Base-by-base conservation (phyloP, 2,113 vertebrate species). In the Dasyornis broadbenti region DNA sequence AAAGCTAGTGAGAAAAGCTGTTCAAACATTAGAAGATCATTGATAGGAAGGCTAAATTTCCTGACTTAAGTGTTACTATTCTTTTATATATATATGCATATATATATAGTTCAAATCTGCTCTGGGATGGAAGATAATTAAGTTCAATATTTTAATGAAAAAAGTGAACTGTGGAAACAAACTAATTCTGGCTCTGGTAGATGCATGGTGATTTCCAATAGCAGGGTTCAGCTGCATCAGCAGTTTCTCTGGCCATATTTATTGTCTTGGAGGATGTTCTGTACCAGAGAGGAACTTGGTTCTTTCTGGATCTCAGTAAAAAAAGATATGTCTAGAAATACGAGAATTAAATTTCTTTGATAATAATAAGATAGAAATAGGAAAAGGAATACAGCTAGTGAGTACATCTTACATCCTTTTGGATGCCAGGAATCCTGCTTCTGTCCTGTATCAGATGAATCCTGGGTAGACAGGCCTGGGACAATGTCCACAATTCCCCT, bases 201-300 rank as follows among this genome's bases (percentile, higher is more conserved):
- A 31, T 49, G 22, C 61, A 30, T 30, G 15, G 33, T 86, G 53
- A 63, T 50, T 87, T 87, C 61, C 65, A 60, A 5, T 27, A 66
- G 23, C 13, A 40, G 13, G 24, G n/a, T 28, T 78, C 44, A 71
- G 21, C 33, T 82, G 44, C 42, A 85, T 18, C 33, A 54, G 21
- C 13, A 4, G 50, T 79, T 91, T 76, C 20, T 49, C 27, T 59
- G 57, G 8, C 40, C 27, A 13, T 44, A 13, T 28, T 13, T 65
- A 3, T 15, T 37, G 20, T 30, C 56, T 45, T 33, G 7, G 22
- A 80, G 22, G 8, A 9, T 59, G 12, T 20, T 89, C 70, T 90
- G 39, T 17, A 9, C 15, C 2, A 1, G 26, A 57, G 17, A 12
- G 7, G 2, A 9, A 18, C 12, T 20, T 1, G 3, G 9, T 22